phyloP scores from a whole-genome alignment of 2,113 vertebrate genomes.

The Electrona antarctica region DNA sequence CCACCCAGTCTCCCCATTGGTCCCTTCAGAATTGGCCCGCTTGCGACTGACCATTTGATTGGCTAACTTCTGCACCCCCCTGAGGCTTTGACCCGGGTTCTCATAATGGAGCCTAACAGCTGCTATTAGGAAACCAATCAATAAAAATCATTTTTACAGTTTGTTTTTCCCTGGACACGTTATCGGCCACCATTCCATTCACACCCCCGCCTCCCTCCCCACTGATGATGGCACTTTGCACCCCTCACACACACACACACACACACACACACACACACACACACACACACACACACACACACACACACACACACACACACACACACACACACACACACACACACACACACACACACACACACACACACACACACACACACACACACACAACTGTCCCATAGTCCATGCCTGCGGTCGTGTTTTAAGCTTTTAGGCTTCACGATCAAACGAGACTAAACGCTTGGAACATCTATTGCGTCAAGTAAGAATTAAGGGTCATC shows the following conservation, averaged over 20 bases:
- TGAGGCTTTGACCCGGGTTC: conserved; percentile 58
- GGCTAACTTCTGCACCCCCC: conserved; percentile 50
- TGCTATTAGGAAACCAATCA: conserved; percentile 71
- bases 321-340: no score
- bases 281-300: no score
- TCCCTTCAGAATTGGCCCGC: conserved; percentile 47
- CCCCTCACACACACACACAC: neutral
- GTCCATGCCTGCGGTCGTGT: conserved; percentile 80
- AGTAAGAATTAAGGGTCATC: conserved; percentile 45
- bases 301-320: no score
- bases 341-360: no score
- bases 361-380: no score
- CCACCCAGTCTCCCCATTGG: conserved; percentile 44
- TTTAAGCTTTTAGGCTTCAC: conserved; percentile 75
- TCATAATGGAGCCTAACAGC: conserved; percentile 77
- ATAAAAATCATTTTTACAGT: conserved; percentile 79
- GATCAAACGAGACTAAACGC: conserved; percentile 62
- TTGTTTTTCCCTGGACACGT: conserved; percentile 55
- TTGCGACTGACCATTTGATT: conserved; percentile 50
- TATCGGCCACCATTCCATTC: conserved; percentile 20
- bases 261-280: no score
- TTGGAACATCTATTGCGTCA: conserved; percentile 68
- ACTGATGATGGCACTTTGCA: conserved; percentile 39
- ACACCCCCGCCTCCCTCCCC: conserved; percentile 17
- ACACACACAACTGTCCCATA: conserved; percentile 42